phyloP scores from a whole-genome alignment of 2,797 vertebrate species.

The Choloepus didactylus region DNA sequence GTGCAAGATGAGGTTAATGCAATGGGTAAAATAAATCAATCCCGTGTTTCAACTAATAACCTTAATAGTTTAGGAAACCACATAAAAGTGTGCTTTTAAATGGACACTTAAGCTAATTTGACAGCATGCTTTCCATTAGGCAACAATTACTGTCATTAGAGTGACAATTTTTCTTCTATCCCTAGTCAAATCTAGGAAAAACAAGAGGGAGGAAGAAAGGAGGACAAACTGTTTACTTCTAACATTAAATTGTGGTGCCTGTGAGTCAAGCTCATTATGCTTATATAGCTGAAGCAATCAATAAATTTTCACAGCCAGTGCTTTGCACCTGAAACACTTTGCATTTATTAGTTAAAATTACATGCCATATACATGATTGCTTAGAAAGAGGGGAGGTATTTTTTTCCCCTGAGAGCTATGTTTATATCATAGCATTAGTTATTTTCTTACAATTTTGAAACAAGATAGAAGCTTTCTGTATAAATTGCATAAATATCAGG shows the following conservation, averaged over 20 bases:
- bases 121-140: conserved; percentile 78
- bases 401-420: background rate
- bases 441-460: conserved; percentile 59
- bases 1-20: conserved; percentile 84
- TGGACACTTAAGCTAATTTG: conserved; percentile 82
- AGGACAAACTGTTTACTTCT: conserved; percentile 61
- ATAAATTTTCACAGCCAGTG: conserved; percentile 46
- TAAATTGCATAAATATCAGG: background rate
- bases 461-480: conserved; percentile 25
- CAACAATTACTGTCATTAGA: conserved; percentile 84
- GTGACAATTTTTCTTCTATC: conserved; percentile 69
- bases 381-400: background rate
- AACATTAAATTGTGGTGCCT: conserved; percentile 57
- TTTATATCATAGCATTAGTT: conserved; percentile 7
- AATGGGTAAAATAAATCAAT: conserved; percentile 85
- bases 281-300: conserved; percentile 48
- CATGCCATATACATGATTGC: background rate
- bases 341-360: conserved; percentile 68
- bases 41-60: conserved; percentile 83
- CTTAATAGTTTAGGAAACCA: conserved; percentile 83
- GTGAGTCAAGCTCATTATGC: conserved; percentile 66
- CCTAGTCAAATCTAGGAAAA: conserved; percentile 76
- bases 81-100: conserved; percentile 83
- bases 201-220: conserved; percentile 54
- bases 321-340: conserved; percentile 47